A percentile compares a stretch with the other conserved stretches of the same genome.
Conservation (phyloP, 2,113 vertebrate species). For the Equus przewalskii region DNA sequence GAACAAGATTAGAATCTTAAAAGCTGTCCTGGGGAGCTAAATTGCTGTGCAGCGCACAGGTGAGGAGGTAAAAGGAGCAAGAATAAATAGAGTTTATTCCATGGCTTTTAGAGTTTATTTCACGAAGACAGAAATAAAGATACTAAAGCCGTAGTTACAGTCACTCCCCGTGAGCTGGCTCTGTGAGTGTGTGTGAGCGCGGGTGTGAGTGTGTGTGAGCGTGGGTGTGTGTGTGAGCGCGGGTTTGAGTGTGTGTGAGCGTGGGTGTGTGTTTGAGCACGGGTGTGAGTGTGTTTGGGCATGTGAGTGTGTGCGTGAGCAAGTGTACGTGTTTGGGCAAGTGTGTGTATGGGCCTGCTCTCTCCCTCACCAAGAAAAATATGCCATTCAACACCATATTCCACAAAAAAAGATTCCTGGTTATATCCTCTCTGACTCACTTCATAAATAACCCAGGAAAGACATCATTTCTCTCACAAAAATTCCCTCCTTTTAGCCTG, state of each 20-base stretch:
- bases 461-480: background rate
- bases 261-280: no score
- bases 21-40: conserved; percentile 83
- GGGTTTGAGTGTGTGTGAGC: no score
- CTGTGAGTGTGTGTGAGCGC: background rate
- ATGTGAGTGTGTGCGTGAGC: no score
- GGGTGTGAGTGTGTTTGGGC: no score
- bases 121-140: conserved; percentile 80
- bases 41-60: conserved; percentile 80
- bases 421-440: background rate
- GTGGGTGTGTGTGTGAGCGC: no score
- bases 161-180: conserved; percentile 4
- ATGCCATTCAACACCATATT: background rate
- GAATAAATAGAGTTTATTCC: conserved; percentile 83
- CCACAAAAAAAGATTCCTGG: background rate
- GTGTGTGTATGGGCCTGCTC: background rate
- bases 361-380: conserved; percentile 35
- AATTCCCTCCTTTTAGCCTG: background rate
- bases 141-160: conserved; percentile 75
- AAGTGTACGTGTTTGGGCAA: background rate
- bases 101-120: conserved; percentile 82
- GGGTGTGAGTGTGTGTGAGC: background rate
- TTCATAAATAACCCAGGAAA: conserved; percentile 37
- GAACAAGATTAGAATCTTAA: conserved; percentile 87
- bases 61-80: conserved; percentile 81